Base-by-base conservation (phyloP, 2,888 invertebrate genomes). In the Corythucha ciliata region DNA sequence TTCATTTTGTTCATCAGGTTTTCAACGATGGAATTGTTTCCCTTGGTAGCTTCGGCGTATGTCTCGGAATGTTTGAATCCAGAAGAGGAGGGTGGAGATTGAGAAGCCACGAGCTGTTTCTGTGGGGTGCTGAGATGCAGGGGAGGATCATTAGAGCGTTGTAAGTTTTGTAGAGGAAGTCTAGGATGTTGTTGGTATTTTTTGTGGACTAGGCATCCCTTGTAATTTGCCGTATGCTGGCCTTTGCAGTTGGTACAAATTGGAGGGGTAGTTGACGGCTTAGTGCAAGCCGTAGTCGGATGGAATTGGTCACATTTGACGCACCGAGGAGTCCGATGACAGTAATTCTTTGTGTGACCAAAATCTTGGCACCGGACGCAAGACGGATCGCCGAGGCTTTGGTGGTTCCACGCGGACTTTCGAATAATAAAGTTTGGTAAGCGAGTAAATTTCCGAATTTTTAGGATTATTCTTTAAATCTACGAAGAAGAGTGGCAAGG, bases 1-100 rank as follows among this genome's bases (percentile, higher is more conserved):
- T 48, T 39, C 20, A 48, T 48, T 37, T 48, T 48, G 48, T 10
- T 37, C 18, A 48, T 10, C 26, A 48, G 37, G 21, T 14, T 14
- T 14, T 21, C 16, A n/a, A n/a, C n/a, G n/a, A n/a, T n/a, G n/a
- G n/a, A n/a, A n/a, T n/a, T n/a, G n/a, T n/a, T n/a, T n/a, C n/a
- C n/a, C n/a, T n/a, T n/a, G n/a, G n/a, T n/a, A n/a, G n/a, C n/a
- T n/a, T n/a, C n/a, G n/a, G n/a, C n/a, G n/a, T n/a, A n/a, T n/a
- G n/a, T n/a, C n/a, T n/a, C n/a, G n/a, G n/a, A n/a, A n/a, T n/a
- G n/a, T n/a, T n/a, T n/a, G n/a, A n/a, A n/a, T n/a, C n/a, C n/a
- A n/a, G n/a, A n/a, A n/a, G n/a, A n/a, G n/a, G n/a, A n/a, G n/a
- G n/a, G n/a, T n/a, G n/a, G n/a, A n/a, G n/a, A n/a, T n/a, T n/a